phyloP scores from a whole-genome alignment of 2,113 vertebrate species.

The Psammodynastes pulverulentus region DNA sequence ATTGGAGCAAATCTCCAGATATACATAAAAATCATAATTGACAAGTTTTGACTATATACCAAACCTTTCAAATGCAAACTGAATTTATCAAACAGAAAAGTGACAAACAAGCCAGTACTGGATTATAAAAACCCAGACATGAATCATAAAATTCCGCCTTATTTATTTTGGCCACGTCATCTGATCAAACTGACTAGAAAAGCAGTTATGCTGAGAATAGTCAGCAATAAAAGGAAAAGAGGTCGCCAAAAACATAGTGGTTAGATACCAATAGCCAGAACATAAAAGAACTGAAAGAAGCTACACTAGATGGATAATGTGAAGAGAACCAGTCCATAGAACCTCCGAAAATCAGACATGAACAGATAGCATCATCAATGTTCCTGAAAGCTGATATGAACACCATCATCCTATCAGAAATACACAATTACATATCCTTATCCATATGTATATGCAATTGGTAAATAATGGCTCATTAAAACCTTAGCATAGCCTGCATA shows the following conservation, averaged over 20 bases:
- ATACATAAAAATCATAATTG: not conserved
- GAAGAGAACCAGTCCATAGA: not conserved
- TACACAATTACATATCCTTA: not conserved
- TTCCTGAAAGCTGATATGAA: not conserved
- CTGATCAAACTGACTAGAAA: not conserved
- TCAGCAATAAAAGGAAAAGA: not conserved
- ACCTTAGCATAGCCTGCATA: not conserved
- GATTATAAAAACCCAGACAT: not conserved
- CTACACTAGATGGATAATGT: not conserved
- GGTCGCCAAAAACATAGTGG: not conserved
- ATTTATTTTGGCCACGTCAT: not conserved
- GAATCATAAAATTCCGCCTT: not conserved
- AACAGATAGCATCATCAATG: not conserved
- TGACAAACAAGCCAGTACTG: not conserved
- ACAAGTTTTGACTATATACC: not conserved
- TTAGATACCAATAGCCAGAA: not conserved
- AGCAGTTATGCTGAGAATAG: too few species aligned
- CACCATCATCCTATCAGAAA: not conserved
- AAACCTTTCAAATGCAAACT: not conserved
- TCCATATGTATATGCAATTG: not conserved
- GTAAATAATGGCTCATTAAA: not conserved
- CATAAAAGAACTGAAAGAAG: not conserved
- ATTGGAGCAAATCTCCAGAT: not conserved
- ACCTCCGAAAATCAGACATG: not conserved
- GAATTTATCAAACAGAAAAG: not conserved